Evolutionary conservation across 2,113 vertebrate species (phyloP).

Genomic region (Tonatia bakeri): DNA sequence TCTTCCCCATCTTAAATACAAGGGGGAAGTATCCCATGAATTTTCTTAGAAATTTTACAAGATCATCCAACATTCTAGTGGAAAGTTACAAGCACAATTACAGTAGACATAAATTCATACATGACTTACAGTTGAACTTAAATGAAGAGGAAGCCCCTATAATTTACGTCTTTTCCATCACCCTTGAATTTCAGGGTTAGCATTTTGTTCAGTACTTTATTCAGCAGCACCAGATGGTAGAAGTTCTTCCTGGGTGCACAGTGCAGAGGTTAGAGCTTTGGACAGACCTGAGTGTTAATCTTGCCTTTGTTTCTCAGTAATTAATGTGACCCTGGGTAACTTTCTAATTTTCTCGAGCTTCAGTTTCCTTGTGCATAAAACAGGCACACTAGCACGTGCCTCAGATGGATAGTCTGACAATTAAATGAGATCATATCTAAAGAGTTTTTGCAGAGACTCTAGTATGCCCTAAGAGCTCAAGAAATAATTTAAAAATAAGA

Average conservation of each 20-base stretch:
- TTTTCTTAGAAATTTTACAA: constrained; percentile 68
- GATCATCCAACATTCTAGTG: constrained; percentile 46
- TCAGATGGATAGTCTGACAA: not conserved
- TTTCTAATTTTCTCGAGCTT: not conserved
- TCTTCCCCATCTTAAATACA: not conserved
- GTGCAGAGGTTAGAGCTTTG: not conserved
- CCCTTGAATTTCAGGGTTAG: constrained; percentile 40
- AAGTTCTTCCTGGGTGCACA: constrained; percentile 10
- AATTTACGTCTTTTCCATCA: constrained; percentile 58
- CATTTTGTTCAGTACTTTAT: constrained; percentile 4
- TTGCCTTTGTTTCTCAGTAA: not conserved
- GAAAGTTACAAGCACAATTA: constrained; percentile 64
- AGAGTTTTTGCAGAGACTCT: not conserved
- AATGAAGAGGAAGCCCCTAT: constrained; percentile 33
- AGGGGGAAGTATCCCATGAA: not conserved
- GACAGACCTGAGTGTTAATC: not conserved
- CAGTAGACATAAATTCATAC: constrained; percentile 60
- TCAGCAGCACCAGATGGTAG: not conserved
- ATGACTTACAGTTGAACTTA: constrained; percentile 64
- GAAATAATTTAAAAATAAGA: constrained; percentile 24
- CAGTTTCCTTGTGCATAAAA: not conserved
- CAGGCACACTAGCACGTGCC: not conserved
- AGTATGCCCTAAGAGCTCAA: not conserved
- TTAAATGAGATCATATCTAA: not conserved
- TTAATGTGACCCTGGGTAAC: not conserved